phyloP scores from a whole-genome alignment of 2,113 vertebrate species.

The Candoia aspera region DNA sequence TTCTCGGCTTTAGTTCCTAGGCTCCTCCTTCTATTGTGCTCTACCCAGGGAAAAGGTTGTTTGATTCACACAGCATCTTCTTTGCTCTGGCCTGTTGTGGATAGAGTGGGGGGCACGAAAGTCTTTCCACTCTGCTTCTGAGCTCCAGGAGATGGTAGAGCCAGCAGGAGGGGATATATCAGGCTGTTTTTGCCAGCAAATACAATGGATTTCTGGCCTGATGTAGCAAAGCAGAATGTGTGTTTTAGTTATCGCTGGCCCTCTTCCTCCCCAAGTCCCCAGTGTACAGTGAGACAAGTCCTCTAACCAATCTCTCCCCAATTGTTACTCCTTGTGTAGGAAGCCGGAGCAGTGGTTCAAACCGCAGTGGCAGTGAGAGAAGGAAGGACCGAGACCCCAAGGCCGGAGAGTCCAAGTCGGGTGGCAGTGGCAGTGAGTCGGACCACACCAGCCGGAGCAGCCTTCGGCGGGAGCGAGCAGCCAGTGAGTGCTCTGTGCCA shows the following conservation, averaged over 20 bases:
- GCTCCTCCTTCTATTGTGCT: not conserved
- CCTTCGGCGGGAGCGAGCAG: constrained; percentile 76
- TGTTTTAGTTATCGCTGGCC: not conserved
- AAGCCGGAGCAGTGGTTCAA: constrained; percentile 90
- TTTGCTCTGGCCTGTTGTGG: not conserved
- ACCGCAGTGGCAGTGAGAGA: constrained; percentile 83
- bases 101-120: too few species aligned
- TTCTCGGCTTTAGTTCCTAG: not conserved
- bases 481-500: constrained; percentile 80
- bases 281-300: not conserved
- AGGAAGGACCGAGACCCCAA: constrained; percentile 78
- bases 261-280: accelerated
- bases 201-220: not conserved
- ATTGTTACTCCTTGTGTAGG: constrained; percentile 62
- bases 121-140: too few species aligned
- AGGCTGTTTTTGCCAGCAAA: not conserved
- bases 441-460: constrained; percentile 82
- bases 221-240: not conserved
- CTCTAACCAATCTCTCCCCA: not conserved
- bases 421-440: constrained; percentile 84
- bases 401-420: constrained; percentile 80
- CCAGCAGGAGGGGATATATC: not conserved
- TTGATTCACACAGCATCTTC: not conserved
- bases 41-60: not conserved
- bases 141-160: not conserved